phyloP scores from a whole-genome alignment of 2,113 vertebrate species.

The Rousettus leschenaultii region DNA sequence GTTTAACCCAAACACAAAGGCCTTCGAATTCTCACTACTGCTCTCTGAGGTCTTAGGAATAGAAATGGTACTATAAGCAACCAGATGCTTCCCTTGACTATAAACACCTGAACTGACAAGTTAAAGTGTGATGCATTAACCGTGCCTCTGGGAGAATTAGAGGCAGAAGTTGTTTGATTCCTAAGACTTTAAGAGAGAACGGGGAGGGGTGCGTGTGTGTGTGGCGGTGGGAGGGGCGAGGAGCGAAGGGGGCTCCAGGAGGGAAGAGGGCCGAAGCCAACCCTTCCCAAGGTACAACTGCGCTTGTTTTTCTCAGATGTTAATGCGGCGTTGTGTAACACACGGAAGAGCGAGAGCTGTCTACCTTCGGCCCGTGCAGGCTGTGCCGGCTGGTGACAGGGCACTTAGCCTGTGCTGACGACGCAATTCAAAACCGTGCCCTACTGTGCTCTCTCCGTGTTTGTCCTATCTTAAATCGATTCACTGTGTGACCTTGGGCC shows the following conservation, averaged over 20 bases:
- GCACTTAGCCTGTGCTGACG: background rate
- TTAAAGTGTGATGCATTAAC: constrained; percentile 43
- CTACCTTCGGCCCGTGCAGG: background rate
- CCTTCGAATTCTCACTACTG: background rate
- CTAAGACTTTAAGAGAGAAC: background rate
- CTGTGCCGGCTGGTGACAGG: background rate
- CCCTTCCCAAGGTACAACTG: background rate
- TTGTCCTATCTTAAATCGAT: constrained; percentile 27
- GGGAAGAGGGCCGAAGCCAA: background rate
- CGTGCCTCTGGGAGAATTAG: constrained; percentile 19
- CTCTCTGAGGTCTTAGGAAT: background rate
- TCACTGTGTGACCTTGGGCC: background rate
- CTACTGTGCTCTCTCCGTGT: background rate
- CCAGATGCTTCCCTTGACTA: background rate
- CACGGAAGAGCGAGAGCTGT: background rate
- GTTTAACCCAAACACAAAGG: constrained; percentile 22
- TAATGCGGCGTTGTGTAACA: background rate
- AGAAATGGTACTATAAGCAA: background rate
- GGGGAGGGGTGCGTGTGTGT: background rate
- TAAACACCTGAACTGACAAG: constrained; percentile 15
- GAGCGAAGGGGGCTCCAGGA: background rate
- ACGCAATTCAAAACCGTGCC: background rate
- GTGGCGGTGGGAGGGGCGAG: background rate
- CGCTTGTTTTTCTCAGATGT: constrained; percentile 10
- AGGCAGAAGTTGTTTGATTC: background rate